Conservation (phyloP, 64 coral and sea anemone genomes). For the Montipora capricornis region DNA sequence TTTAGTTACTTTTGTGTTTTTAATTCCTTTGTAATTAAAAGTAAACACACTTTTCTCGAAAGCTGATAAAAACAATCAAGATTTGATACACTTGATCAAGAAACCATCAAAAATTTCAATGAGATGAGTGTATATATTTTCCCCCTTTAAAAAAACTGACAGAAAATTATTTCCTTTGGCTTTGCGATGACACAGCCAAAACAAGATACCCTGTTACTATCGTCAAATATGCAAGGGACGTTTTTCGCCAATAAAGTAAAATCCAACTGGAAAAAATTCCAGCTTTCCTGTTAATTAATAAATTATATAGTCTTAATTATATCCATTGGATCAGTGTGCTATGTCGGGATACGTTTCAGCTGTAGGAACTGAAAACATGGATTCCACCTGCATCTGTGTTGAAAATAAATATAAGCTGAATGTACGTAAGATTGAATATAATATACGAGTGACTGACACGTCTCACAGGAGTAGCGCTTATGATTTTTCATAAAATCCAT, state of each 20-base stretch:
- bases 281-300: conserved; percentile 55
- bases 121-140: neutral
- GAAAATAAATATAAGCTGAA: neutral
- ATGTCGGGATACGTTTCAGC: conserved; percentile 32
- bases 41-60: conserved; percentile 25
- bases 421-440: no score
- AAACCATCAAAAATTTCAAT: neutral
- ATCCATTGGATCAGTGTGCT: conserved; percentile 9
- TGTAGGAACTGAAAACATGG: conserved; percentile 42
- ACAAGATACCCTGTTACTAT: neutral
- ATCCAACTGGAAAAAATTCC: neutral
- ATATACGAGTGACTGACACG: no score
- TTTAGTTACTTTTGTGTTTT: conserved; percentile 51
- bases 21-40: conserved; percentile 41
- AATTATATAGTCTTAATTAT: conserved; percentile 61
- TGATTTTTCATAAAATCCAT: no score
- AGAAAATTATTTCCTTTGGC: neutral
- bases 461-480: no score
- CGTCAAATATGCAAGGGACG: neutral
- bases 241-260: neutral
- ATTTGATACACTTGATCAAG: neutral
- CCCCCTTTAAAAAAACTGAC: neutral
- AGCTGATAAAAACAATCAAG: conserved; percentile 48
- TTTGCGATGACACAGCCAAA: neutral
- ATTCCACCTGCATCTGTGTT: conserved; percentile 20